Evolutionary conservation across 35 echinoderm and acorn worm species (phyloP).

Genomic region (Ophioderma brevispina): DNA sequence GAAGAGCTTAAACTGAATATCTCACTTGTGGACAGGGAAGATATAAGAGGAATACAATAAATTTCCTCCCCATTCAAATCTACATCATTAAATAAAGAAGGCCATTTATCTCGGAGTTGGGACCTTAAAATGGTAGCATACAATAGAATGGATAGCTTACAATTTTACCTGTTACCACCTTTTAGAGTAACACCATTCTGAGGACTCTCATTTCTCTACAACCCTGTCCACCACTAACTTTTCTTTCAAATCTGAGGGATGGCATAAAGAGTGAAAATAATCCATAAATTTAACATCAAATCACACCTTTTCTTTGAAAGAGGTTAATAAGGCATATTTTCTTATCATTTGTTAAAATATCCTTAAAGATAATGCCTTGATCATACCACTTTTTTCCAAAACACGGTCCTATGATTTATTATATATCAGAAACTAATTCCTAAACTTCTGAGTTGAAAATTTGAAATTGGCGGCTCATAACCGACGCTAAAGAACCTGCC

Average conservation of each 20-base stretch:
- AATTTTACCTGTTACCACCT: neutral
- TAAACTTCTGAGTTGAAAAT: neutral
- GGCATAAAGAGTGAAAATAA: neutral
- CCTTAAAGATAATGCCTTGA: neutral
- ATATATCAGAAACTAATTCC: neutral
- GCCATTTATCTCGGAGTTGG: neutral
- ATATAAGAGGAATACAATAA: neutral
- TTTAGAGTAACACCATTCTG: neutral
- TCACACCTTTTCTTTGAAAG: neutral
- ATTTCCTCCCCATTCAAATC: neutral
- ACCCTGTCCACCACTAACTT: neutral
- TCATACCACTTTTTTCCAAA: neutral
- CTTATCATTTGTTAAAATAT: neutral
- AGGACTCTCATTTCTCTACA: neutral
- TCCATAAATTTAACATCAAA: neutral
- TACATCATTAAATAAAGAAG: neutral
- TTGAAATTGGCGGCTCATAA: neutral
- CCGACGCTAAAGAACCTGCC: neutral
- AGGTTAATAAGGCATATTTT: no score
- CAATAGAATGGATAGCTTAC: neutral
- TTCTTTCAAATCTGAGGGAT: neutral
- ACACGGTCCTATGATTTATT: neutral
- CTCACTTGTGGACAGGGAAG: neutral
- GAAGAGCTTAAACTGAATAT: no score
- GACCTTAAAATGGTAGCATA: neutral